Conservation (phyloP, 2,888 invertebrate species). For the Athripsodes cinereus region DNA sequence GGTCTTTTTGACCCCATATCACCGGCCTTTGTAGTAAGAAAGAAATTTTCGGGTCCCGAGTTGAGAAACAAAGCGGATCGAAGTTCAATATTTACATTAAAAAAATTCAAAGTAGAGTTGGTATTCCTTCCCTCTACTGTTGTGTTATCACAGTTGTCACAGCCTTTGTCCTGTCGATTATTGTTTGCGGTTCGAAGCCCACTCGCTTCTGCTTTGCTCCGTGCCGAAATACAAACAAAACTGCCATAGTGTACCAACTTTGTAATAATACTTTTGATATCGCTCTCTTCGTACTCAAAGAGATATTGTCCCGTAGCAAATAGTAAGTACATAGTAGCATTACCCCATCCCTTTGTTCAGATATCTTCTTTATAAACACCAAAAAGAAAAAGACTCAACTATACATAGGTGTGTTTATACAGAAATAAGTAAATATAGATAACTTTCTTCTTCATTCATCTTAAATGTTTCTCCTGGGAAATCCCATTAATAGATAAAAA, state of each 20-base stretch:
- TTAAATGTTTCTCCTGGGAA: too few species aligned
- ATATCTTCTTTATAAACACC: too few species aligned
- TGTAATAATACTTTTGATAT: not conserved
- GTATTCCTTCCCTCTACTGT: slow-evolving; percentile 17
- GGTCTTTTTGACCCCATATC: slow-evolving; percentile 12
- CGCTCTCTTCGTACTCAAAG: not conserved
- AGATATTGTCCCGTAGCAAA: too few species aligned
- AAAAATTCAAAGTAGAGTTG: slow-evolving; percentile 22
- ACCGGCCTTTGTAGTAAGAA: slow-evolving; percentile 13
- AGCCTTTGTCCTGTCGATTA: slow-evolving; percentile 27
- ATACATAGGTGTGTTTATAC: too few species aligned
- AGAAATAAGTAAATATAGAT: too few species aligned
- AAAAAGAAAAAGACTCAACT: too few species aligned
- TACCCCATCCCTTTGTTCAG: too few species aligned
- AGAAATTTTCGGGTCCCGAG: slow-evolving; percentile 11
- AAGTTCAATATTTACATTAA: slow-evolving; percentile 28
- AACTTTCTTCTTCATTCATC: too few species aligned
- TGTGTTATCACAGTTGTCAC: slow-evolving; percentile 27
- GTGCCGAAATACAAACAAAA: slow-evolving; percentile 19
- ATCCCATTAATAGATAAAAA: too few species aligned
- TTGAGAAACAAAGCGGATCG: slow-evolving; percentile 24
- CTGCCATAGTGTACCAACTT: slow-evolving; percentile 4
- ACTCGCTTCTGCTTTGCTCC: slow-evolving; percentile 10
- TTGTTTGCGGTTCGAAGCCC: slow-evolving; percentile 21
- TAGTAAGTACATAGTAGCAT: too few species aligned